Conservation (phyloP, 2,888 invertebrate genomes). For the Caenorhabditis sinica region DNA sequence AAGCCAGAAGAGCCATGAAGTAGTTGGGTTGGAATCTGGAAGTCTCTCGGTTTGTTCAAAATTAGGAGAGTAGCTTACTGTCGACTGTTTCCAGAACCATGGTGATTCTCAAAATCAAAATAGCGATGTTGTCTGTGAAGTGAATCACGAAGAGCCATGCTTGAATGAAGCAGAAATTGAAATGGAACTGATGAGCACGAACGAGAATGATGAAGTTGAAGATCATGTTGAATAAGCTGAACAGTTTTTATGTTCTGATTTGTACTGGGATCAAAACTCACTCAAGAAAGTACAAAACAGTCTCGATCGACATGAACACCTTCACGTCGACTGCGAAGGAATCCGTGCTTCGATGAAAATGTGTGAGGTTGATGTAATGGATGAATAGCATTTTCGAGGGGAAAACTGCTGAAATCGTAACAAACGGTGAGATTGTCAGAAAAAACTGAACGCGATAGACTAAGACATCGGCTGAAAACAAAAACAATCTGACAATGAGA, state of each 20-base stretch:
- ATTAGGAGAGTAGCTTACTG: neutral
- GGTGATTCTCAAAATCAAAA: conserved; percentile 26
- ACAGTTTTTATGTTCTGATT: conserved; percentile 1
- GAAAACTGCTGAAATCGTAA: neutral
- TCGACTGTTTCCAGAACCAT: conserved; percentile 29
- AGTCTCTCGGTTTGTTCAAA: neutral
- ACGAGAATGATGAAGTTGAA: conserved; percentile 50
- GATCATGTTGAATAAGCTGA: conserved; percentile 43
- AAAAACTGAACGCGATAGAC: neutral
- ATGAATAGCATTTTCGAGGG: conserved; percentile 41
- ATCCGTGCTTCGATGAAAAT: conserved; percentile 24
- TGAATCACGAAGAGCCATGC: conserved; percentile 44
- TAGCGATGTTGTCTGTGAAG: conserved; percentile 38
- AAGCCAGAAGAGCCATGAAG: conserved; percentile 29
- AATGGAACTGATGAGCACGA: conserved; percentile 52
- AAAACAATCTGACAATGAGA: neutral
- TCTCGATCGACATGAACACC: conserved; percentile 40
- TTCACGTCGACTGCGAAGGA: conserved; percentile 36
- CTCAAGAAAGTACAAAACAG: conserved; percentile 49
- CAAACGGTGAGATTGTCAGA: neutral
- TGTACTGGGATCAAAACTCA: conserved; percentile 18
- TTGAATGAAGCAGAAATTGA: conserved; percentile 49
- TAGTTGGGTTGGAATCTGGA: conserved; percentile 35
- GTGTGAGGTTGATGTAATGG: conserved; percentile 50
- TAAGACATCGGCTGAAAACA: neutral